These are phyloP conservation scores for Drosophila bifasciata DNA, from an alignment of 1,140 invertebrate genomes.

Conservation along the genomic window DNA sequence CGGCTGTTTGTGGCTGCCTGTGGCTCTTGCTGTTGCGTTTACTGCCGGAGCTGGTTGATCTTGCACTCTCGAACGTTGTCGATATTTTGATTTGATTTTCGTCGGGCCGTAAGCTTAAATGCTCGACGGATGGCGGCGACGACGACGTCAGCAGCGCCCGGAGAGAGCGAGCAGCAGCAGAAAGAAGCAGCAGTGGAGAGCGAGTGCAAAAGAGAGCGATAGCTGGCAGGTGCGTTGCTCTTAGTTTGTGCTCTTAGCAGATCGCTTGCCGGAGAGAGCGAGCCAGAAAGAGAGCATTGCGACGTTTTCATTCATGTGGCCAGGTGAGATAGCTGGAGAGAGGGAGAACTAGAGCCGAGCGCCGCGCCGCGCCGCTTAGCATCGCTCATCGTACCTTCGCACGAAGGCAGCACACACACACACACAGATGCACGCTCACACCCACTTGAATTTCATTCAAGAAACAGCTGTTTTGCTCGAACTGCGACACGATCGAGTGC, in stretches of 20 bases:
- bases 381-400: conserved; percentile 8
- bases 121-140: conserved; percentile 35
- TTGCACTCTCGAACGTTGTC: conserved; percentile 77
- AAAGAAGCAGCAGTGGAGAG: conserved; percentile 8
- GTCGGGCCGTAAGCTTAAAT: conserved; percentile 79
- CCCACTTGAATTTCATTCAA: conserved; percentile 77
- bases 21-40: conserved; percentile 19
- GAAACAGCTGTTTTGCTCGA: conserved; percentile 77
- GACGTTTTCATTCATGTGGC: conserved; percentile 69
- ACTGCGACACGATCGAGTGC: conserved; percentile 78
- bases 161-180: conserved; percentile 3
- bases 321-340: conserved; percentile 30
- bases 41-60: conserved; percentile 28
- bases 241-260: conserved; percentile 43
- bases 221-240: conserved; percentile 73
- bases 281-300: conserved; percentile 43
- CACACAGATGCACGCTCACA: conserved; percentile 35
- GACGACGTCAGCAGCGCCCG: conserved; percentile 21
- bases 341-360: background rate
- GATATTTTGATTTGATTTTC: conserved; percentile 82
- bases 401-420: conserved; percentile 35
- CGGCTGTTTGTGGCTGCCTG: conserved; percentile 11
- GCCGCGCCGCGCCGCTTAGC: conserved; percentile 1
- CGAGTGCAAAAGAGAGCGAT: conserved; percentile 64
- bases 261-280: conserved; percentile 30